Evolutionary conservation across 2,113 vertebrate genomes (phyloP).

Genomic region (Vicugna pacos): DNA sequence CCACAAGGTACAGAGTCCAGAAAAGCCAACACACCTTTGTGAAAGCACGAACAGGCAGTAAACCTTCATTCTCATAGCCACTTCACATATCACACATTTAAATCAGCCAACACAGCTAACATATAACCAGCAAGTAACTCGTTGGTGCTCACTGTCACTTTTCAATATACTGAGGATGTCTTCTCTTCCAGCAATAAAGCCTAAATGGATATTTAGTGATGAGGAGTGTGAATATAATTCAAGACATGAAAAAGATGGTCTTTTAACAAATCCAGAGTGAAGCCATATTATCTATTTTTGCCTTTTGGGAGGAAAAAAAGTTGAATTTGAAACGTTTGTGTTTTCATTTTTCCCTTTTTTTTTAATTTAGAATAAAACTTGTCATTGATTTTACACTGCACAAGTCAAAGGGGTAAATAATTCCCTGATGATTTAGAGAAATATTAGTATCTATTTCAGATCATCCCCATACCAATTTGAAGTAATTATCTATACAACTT

Average conservation of each 20-base stretch:
- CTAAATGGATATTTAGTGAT: slow-evolving; percentile 1
- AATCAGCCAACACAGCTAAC: not conserved
- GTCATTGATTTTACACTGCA: not conserved
- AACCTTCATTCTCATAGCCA: not conserved
- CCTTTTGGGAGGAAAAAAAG: not conserved
- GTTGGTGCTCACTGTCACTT: not conserved
- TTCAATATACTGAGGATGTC: not conserved
- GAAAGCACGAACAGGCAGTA: not conserved
- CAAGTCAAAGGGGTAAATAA: not conserved
- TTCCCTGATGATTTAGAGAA: not conserved
- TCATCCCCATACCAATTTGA: slow-evolving; percentile 11
- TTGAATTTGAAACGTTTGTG: not conserved
- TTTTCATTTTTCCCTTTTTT: slow-evolving; percentile 13
- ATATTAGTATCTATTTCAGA: slow-evolving; percentile 12
- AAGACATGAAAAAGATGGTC: not conserved
- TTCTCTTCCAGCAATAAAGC: not conserved
- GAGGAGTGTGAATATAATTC: not conserved
- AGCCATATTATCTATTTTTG: slow-evolving; percentile 30
- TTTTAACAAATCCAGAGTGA: not conserved
- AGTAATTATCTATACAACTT: not conserved
- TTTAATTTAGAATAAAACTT: slow-evolving; percentile 38
- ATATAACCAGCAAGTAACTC: not conserved
- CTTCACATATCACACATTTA: not conserved
- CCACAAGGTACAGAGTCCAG: not conserved
- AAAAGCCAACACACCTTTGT: not conserved